Evolutionary conservation across 2,113 vertebrate species (phyloP).

Genomic region (Rattus rattus): DNA sequence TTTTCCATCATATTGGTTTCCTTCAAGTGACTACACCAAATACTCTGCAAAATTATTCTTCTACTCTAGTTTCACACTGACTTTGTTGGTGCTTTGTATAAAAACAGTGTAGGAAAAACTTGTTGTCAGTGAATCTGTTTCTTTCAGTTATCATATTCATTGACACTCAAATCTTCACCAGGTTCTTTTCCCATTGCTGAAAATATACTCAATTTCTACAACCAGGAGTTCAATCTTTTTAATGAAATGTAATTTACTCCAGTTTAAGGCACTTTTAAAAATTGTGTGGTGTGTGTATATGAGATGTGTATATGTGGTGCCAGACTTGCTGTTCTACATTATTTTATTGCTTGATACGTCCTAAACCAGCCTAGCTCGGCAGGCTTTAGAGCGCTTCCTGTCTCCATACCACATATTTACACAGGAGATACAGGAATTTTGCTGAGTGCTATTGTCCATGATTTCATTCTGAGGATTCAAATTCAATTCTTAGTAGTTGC

Average conservation of each 20-base stretch:
- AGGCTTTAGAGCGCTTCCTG: background rate
- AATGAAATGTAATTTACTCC: conserved; percentile 70
- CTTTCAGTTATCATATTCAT: conserved; percentile 31
- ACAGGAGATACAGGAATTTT: too few relatives aligned
- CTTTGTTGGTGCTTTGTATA: conserved; percentile 46
- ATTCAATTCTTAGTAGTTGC: background rate
- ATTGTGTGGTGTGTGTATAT: background rate
- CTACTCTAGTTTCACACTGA: background rate
- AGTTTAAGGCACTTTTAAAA: conserved; percentile 10
- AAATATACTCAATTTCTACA: conserved; percentile 63
- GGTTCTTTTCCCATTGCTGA: conserved; percentile 72
- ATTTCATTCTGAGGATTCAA: too few relatives aligned
- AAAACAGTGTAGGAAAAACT: conserved; percentile 42
- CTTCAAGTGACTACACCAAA: conserved; percentile 39
- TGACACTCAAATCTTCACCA: conserved; percentile 37
- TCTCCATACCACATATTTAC: too few relatives aligned
- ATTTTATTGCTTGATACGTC: background rate
- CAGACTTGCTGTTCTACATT: too few relatives aligned
- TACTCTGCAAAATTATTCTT: background rate
- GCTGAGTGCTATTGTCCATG: background rate
- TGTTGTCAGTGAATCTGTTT: conserved; percentile 56
- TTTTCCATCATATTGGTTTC: conserved; percentile 51
- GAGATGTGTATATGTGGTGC: background rate
- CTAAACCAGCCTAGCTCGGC: too few relatives aligned
- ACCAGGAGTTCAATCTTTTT: conserved; percentile 70